Evolutionary conservation across 2,113 vertebrate species (phyloP).

Genomic region (Upupa epops): DNA sequence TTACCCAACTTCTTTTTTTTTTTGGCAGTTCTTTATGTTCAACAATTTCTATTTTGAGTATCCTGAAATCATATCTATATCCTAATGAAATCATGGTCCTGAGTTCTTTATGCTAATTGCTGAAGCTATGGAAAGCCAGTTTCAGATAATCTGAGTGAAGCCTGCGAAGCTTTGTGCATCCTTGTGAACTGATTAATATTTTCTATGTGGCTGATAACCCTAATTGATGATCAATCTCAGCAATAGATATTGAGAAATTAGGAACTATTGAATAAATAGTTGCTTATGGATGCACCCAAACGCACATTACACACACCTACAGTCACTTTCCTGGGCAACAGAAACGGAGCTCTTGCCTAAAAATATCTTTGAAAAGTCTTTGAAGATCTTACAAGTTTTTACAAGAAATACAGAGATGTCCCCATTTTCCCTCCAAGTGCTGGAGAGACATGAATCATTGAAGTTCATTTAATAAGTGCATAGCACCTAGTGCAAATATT

Average conservation of each 20-base stretch:
- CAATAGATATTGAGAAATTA: background rate
- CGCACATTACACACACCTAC: background rate
- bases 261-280: background rate
- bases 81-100: background rate
- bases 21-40: background rate
- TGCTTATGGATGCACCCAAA: too few species aligned
- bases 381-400: background rate
- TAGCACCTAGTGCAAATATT: background rate
- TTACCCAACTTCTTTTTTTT: background rate
- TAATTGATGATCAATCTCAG: background rate
- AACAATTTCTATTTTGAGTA: background rate
- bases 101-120: background rate
- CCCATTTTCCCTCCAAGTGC: background rate
- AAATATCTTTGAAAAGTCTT: constrained; percentile 27
- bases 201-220: background rate
- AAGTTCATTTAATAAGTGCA: background rate
- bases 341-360: background rate
- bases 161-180: background rate
- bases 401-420: background rate
- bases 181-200: background rate
- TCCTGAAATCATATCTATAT: background rate
- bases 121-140: background rate
- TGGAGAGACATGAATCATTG: background rate
- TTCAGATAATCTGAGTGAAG: background rate
- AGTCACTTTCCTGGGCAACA: background rate